Evolutionary conservation across 1,140 invertebrate genomes (phyloP).

Genomic region (Planococcus citri): DNA sequence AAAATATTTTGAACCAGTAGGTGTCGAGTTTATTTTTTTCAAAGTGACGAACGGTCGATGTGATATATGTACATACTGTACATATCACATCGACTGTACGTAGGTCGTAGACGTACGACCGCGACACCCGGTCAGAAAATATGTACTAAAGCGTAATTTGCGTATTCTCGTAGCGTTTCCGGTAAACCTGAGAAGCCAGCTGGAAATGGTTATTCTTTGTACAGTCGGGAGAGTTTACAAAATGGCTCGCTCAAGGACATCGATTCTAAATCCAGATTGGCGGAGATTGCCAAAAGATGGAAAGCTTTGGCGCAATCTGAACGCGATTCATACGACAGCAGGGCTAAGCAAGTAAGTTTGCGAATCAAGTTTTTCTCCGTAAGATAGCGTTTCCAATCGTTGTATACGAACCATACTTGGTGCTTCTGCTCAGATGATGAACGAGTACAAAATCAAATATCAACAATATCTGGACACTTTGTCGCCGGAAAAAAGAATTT

Average conservation of each 20-base stretch:
- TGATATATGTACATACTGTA: too few relatives aligned
- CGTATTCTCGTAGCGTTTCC: background rate
- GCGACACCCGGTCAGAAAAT: too few relatives aligned
- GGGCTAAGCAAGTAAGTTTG: background rate
- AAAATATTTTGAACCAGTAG: background rate
- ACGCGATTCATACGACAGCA: background rate
- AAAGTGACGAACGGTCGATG: too few relatives aligned
- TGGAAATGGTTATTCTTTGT: background rate
- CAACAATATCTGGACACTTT: background rate
- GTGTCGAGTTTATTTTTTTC: background rate
- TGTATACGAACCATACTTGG: background rate
- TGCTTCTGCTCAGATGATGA: background rate
- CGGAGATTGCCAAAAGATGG: conserved; percentile 3
- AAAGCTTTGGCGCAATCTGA: background rate
- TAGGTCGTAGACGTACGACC: too few relatives aligned
- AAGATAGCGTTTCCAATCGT: too few relatives aligned
- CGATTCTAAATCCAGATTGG: background rate
- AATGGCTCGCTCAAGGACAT: background rate
- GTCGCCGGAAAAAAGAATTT: background rate
- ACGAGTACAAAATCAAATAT: background rate
- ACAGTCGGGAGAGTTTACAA: background rate
- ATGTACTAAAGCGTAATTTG: background rate
- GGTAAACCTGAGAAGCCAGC: background rate
- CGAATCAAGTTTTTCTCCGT: background rate
- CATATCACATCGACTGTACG: too few relatives aligned